Base-by-base conservation (phyloP, 2,888 invertebrate genomes). In the Neria commutata region DNA sequence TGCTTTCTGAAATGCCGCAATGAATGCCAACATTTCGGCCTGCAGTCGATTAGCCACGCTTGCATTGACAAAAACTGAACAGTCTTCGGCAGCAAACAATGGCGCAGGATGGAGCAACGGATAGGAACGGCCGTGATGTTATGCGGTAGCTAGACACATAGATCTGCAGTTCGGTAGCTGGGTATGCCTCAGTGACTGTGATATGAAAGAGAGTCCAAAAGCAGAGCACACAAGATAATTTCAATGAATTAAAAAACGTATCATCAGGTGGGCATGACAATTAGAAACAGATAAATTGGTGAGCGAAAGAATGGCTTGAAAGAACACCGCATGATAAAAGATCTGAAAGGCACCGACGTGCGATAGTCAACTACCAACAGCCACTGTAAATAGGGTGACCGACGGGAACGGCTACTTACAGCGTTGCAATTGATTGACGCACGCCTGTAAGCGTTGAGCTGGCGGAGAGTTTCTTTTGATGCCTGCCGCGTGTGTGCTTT, bases 261-360 rank as follows among this genome's bases (percentile, higher is more conserved):
- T 65, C 69, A 68, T 70, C 70, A 71, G 71, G 71, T 71, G 70
- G n/a, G 70, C 69, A 70, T 71, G 70, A 70, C 70, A 69, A 71
- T 70, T 71, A 70, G 69, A 69, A 70, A 62, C 49, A 56, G 52
- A 48, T 4, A 37, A 42, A 45, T 47, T 37, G 2, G 11, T 42
- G 42, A 49, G 47, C 53, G 42, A 48, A 58, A 63, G 42, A n/a
- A 26, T 42, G 46, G 42, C 25, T 51, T 60, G 62, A 56, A 58
- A 57, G 45, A 56, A 64, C 60, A 64, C 58, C 60, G 62, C 62
- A 60, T 53, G 58, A 58, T 50, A 60, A 58, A 46, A 48, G 62
- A 62, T 29, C 29, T 29, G 11, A 29, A 29, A 29, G 6, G 29
- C 29, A 11, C 29, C 29, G 29, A 29, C 29, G 29, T 8, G 29